A percentile compares a stretch with the other conserved stretches of the same genome.
Evolutionary conservation across 35 echinoderm and acorn worm species (phyloP).

Genomic region (Apostichopus californicus): DNA sequence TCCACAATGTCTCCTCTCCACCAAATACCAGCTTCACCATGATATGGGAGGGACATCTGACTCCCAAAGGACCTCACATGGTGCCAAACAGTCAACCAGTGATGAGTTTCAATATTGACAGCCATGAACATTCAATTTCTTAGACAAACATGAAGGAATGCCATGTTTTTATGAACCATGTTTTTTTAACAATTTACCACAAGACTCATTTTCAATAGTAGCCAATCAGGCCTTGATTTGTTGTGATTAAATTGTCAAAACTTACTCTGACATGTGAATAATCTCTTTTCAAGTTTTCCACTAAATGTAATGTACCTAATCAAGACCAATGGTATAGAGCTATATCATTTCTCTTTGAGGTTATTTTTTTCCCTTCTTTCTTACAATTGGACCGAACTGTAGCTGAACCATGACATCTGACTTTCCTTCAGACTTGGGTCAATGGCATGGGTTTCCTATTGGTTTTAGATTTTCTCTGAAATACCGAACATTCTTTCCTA

Average conservation of each 20-base stretch:
- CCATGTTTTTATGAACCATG: neutral
- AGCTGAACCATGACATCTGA: too few species aligned
- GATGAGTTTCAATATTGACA: neutral
- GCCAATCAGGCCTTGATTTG: neutral
- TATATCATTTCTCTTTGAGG: too few species aligned
- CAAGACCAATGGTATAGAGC: too few species aligned
- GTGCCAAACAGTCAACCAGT: neutral
- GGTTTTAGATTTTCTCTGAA: too few species aligned
- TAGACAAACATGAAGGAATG: neutral
- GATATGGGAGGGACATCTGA: neutral
- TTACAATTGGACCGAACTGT: too few species aligned
- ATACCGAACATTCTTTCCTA: too few species aligned
- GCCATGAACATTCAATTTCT: neutral
- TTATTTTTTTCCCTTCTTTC: too few species aligned
- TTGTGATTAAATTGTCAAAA: neutral
- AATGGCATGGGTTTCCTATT: too few species aligned
- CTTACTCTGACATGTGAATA: too few species aligned
- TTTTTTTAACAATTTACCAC: neutral
- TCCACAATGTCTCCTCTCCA: neutral
- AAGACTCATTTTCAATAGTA: neutral
- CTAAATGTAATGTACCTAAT: too few species aligned
- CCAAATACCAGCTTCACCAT: neutral
- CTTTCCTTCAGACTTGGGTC: too few species aligned
- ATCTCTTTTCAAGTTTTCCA: too few species aligned
- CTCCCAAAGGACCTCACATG: neutral